Percentiles rank a stretch among this genome's conserved stretches.
These are phyloP conservation scores for Campaea margaritaria DNA, from an alignment of 2,888 invertebrate genomes.

Conservation along the genomic window DNA sequence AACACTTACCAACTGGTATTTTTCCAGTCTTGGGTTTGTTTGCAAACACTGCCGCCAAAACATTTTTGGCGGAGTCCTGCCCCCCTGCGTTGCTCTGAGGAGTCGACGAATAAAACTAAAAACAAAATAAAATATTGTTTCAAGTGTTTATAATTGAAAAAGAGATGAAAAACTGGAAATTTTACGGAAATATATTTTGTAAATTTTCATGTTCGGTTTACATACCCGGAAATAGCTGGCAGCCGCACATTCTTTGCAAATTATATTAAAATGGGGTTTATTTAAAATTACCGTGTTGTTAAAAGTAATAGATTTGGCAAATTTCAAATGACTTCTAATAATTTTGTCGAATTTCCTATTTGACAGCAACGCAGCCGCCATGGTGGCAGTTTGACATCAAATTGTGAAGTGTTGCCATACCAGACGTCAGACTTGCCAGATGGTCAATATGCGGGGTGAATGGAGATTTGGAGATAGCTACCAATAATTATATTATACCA, in stretches of 20 bases:
- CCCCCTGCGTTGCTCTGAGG: conserved; percentile 56
- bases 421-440: no score
- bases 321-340: conserved; percentile 68
- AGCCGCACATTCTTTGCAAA: conserved; percentile 69
- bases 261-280: conserved; percentile 64
- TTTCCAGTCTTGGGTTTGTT: conserved; percentile 81
- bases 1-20: conserved; percentile 79
- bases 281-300: conserved; percentile 59
- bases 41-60: conserved; percentile 79
- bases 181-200: background rate
- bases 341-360: conserved; percentile 71
- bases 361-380: conserved; percentile 77
- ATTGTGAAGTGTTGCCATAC: no score
- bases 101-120: conserved; percentile 69
- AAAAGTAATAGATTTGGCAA: conserved; percentile 56
- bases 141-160: conserved; percentile 11
- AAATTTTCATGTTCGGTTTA: conserved; percentile 24
- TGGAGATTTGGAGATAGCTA: no score
- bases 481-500: no score
- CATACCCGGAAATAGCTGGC: conserved; percentile 71
- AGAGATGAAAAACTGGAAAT: conserved; percentile 16
- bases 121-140: conserved; percentile 32
- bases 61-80: conserved; percentile 77
- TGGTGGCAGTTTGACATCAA: conserved; percentile 53
- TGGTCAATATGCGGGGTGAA: no score